Base-by-base conservation (phyloP, 2,797 vertebrate genomes). In the Spinibarbus caldwelli region DNA sequence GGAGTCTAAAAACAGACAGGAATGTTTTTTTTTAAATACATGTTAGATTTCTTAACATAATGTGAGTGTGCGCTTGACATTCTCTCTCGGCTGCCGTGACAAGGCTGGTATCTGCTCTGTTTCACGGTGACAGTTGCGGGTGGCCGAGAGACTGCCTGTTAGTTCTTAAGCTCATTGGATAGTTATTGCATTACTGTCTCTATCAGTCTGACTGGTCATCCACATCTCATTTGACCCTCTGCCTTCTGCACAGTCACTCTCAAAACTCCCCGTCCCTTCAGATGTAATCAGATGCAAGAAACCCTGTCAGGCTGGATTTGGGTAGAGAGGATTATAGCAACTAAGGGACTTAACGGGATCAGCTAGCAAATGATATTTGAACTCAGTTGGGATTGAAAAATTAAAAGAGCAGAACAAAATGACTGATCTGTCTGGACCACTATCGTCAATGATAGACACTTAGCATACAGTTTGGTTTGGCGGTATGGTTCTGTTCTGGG, bases 271-370 rank as follows among this genome's bases (percentile, higher is more conserved):
- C 1, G 5, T 29, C 89, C 84, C 80, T 66, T 86, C 68, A 91
- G 92, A 92, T 92, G 68, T 85, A 87, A 93, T 92, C 86, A 90
- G 80, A 84, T 59, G 84, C 87, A 31, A n/a, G 2, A 59, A 47
- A 73, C 89, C 83, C 68, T 17, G 84, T 91, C 88, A 72, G 71
- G 23, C 49, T 88, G 64, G 71, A 83, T 90, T 82, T 86, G 77
- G 85, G 62, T 52, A 41, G 21, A 81, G 67, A 87, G 84, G 87
- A 49, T 88, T 89, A 45, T 72, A 84, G 87, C 84, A 82, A 81
- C 19, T n/a, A 57, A 73, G 64, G 80, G 75, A 57, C 41, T 26
- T 26, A 66, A 70, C 29, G 26, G 80, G 70, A 57, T 86, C 49
- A 83, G 71, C 45, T 70, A 72, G 41, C 75, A 68, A 85, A 82